Evolutionary conservation across 2,888 invertebrate species (phyloP), one percentile per base, ranked within the genome.

Genomic region (Melanargia galathea): DNA sequence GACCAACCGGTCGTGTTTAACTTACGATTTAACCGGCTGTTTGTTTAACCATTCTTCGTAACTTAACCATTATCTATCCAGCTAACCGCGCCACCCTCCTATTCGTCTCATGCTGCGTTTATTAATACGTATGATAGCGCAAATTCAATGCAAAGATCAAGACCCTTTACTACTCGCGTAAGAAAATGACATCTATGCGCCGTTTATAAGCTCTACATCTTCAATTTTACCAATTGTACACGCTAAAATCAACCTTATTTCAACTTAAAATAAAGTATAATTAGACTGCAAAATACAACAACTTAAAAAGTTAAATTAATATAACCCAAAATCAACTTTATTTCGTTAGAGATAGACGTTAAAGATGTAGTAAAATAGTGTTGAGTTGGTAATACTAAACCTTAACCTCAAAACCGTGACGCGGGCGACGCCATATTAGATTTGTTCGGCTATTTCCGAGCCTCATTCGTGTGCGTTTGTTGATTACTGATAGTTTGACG

Each of bases 321-420:
- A 61, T 72, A 67, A 70, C 40, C 72, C 33, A 84, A 78, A 75
- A 76, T 71, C 70, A 72, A 79, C 83, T 71, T 72, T 82, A 82
- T 72, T 46, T 11, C 57, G 2, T 52, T 1, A 1, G 40, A 0
- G 22, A 68, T 77, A 81, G 65, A 64, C 18, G 51, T 35, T 51
- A 51, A 35, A n/a, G n/a, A 13, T 51, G 13, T 30, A 45, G 57
- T 38, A 59, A 40, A 45, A 30, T 67, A 51, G 51, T 49, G 43
- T 43, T 51, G 49, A 55, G 79, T 52, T 65, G 63, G 81, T 89
- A 90, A 90, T 89, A 87, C 86, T 87, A 90, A 90, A 89, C 90
- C 90, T 90, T 90, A 88, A 91, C 90, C 90, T 91, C 88, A 88
- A 90, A 90, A 90, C 86, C 85, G 82, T 87, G 90, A 87, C 84